These are phyloP conservation scores for Caranx ignobilis DNA, from an alignment of 2,113 vertebrate species.

Conservation along the genomic window DNA sequence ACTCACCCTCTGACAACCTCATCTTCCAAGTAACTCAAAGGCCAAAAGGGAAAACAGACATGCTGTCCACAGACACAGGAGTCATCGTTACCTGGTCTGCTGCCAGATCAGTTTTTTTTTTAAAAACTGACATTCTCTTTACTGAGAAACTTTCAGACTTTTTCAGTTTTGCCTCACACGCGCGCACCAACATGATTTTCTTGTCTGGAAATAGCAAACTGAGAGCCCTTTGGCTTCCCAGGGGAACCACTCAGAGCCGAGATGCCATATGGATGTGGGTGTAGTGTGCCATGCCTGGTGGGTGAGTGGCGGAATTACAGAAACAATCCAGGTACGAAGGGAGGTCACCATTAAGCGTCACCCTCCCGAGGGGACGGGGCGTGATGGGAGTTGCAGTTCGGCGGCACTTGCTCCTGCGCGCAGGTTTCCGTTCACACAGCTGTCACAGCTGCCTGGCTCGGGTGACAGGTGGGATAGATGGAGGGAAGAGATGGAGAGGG, in stretches of 20 bases:
- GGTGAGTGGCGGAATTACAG: constrained; percentile 45
- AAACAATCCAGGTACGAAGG: constrained; percentile 54
- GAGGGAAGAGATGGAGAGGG: constrained; percentile 25
- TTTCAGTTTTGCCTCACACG: constrained; percentile 34
- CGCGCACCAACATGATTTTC: constrained; percentile 40
- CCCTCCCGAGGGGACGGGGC: constrained; percentile 34
- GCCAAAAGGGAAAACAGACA: constrained; percentile 23
- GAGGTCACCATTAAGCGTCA: constrained; percentile 46
- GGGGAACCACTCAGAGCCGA: constrained; percentile 47
- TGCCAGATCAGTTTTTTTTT: constrained; percentile 41
- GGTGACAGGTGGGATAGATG: constrained; percentile 35
- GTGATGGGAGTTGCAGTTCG: constrained; percentile 46
- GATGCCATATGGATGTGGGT: constrained; percentile 76
- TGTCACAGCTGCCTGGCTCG: constrained; percentile 52
- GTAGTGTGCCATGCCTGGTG: constrained; percentile 61
- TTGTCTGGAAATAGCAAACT: constrained; percentile 58
- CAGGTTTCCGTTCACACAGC: constrained; percentile 14
- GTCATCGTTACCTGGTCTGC: constrained; percentile 16
- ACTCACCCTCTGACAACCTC: constrained; percentile 40
- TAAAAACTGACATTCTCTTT: constrained; percentile 25
- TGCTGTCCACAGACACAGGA: constrained; percentile 20
- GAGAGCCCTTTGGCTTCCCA: constrained; percentile 35
- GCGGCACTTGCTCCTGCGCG: constrained; percentile 6
- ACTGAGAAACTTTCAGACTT: constrained; percentile 27
- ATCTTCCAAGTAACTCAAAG: constrained; percentile 12